Base-by-base conservation (phyloP, 2,797 vertebrate genomes). In the Scarus forsteni region DNA sequence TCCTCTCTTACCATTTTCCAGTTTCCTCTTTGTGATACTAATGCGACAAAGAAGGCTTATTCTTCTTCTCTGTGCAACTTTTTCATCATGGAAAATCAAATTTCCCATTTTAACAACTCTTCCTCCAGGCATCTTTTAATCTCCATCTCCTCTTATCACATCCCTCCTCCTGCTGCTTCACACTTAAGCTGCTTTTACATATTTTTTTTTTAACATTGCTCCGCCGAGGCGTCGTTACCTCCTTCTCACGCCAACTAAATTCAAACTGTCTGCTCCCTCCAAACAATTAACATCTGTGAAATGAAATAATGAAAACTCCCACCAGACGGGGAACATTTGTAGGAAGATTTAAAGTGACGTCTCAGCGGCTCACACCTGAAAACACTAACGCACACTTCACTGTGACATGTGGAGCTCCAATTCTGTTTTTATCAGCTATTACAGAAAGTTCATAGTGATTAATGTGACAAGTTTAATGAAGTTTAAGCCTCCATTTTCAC, bases 241-340 rank as follows among this genome's bases (percentile, higher is more conserved):
- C 39, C 54, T 63, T 10, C 3, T 35, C 53, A 16, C 43, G 0
- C 5, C 5, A 3, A 59, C 35, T 54, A 13, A 13, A 39, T 36
- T 13, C 35, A 53, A 35, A n/a, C 46, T 43, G 57, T 55, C 57
- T 70, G 40, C 50, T 60, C 50, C 19, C 15, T 74, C 60, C 35
- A 62, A 79, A 77, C 67, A 78, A 68, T 75, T 65, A 70, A 42
- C 10, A 0, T 45, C 18, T 38, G 19, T n/a, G 0, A 60, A 56
- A 46, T 42, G 19, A 61, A 73, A 42, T 65, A 73, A 78, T 80
- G 64, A 58, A 36, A 66, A 50, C 54, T 4, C 35, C 48, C 67
- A 27, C 56, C 43, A 6, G 36, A 12, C 4, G 13, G 35, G 46
- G 66, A 50, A 36, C 14, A 6, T 39, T 39, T 39, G 9, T 4